Conservation (phyloP, 2,113 vertebrate species). For the Thryonomys swinderianus region DNA sequence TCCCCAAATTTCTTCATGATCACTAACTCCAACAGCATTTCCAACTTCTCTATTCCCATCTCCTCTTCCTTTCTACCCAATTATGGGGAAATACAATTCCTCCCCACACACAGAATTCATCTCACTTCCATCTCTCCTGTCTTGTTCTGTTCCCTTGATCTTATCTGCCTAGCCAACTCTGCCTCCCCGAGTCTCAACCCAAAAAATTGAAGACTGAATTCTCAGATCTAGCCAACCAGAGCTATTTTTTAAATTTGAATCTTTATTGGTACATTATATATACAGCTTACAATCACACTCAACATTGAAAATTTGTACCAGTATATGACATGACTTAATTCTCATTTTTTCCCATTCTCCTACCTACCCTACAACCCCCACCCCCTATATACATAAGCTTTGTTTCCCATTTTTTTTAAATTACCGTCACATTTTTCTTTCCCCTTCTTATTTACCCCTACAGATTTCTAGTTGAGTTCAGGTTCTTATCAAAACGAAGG, state of each 20-base stretch:
- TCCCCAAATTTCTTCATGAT: not conserved
- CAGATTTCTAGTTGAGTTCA: not conserved
- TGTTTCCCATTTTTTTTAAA: no score
- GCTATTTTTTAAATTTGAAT: slow-evolving; percentile 30
- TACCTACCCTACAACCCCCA: no score
- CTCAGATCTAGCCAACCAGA: not conserved
- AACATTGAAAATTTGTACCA: no score
- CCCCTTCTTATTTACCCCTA: no score
- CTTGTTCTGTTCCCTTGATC: not conserved
- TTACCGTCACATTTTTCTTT: no score
- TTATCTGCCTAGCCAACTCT: not conserved
- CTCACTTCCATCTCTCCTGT: not conserved
- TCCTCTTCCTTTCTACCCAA: not conserved
- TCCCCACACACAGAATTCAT: not conserved
- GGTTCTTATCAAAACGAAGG: not conserved
- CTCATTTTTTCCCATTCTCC: no score
- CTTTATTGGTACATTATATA: no score
- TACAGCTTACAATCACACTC: no score
- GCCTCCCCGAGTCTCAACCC: not conserved
- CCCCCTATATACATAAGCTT: no score
- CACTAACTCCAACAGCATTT: not conserved
- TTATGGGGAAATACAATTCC: not conserved
- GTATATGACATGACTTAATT: no score
- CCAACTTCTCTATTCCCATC: not conserved
- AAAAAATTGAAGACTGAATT: not conserved